Evolutionary conservation across 92 coral and sea anemone species (phyloP), one percentile per base, ranked within the genome.

Genomic region (Actinostola sp.): DNA sequence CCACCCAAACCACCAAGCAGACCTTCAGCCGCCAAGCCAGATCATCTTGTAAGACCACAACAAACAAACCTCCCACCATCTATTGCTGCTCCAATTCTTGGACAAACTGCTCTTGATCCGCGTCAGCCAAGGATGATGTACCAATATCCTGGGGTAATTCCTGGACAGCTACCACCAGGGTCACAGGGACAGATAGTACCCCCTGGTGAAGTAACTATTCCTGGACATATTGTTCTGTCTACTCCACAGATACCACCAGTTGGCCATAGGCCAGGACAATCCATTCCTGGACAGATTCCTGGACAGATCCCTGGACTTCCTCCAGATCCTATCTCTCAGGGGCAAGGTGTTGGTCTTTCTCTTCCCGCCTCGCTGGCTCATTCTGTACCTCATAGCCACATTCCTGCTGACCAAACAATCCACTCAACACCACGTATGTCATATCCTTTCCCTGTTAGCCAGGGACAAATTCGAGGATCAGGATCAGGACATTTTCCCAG

Each of bases 371-470:
- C 89, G 9, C 43, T 71, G 11, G 58, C 86, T 19, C 82, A 75
- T 25, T 50, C 76, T 41, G 78, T 79, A 36, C 85, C 92, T 1
- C 78, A 72, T 3, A 66, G 42, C 5, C 84, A 90, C 51, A 62
- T 59, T 51, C 89, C 89, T 46, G 78, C 85, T 66, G 90, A 75
- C 58, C 90, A 83, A 36, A 75, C 72, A 2, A 75, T 83, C 38
- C 83, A 70, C 41, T 65, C 88, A 49, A 46, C 80, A 19, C 85
- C 92, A 55, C 73, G 82, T 54, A 76, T 87, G 89, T 80, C 96
- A 24, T 83, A 90, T 73, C 84, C 92, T 31, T 61, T 71, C 23
- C 88, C 85, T 15, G 55, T 52, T 2, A 46, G 76, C 57, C 87
- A 82, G 53, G 56, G 74, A 19, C 52, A 48, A 7, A 30, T 32